Conservation (phyloP, 2,113 vertebrate genomes). For the Phoxinus phoxinus region DNA sequence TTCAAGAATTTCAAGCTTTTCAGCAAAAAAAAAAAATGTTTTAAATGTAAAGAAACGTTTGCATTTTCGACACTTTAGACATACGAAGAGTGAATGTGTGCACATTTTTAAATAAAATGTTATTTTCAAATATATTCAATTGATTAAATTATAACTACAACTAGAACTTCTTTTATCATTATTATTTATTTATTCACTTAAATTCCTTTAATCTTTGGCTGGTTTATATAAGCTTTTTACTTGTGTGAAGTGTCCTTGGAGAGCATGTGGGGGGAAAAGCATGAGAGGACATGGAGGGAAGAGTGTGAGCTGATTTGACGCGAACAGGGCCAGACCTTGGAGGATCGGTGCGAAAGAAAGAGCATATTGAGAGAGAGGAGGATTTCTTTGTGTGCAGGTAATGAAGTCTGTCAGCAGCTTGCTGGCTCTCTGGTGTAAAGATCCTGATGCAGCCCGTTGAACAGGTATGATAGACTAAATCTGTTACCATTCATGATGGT, state of each 20-base stretch:
- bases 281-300: neutral
- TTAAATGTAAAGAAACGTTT: too few relatives aligned
- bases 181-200: too few relatives aligned
- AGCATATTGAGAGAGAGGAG: slow-evolving; percentile 14
- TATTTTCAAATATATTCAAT: too few relatives aligned
- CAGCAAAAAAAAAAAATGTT: too few relatives aligned
- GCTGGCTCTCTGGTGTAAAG: slow-evolving; percentile 2
- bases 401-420: slow-evolving; percentile 31
- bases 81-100: too few relatives aligned
- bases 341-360: slow-evolving; percentile 25
- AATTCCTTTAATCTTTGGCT: neutral
- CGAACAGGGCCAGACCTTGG: slow-evolving; percentile 14
- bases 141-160: too few relatives aligned
- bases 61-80: too few relatives aligned
- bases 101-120: too few relatives aligned
- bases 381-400: slow-evolving; percentile 40
- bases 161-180: too few relatives aligned
- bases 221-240: slow-evolving; percentile 22
- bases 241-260: slow-evolving; percentile 8
- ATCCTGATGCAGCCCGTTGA: slow-evolving; percentile 7
- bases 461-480: slow-evolving; percentile 18
- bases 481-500: slow-evolving; percentile 1
- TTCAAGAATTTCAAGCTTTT: neutral
- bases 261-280: neutral
- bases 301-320: slow-evolving; percentile 26